Percentiles rank a stretch among this genome's conserved stretches.
Conservation (phyloP, 2,888 invertebrate species). For the Nudaria mundana region DNA sequence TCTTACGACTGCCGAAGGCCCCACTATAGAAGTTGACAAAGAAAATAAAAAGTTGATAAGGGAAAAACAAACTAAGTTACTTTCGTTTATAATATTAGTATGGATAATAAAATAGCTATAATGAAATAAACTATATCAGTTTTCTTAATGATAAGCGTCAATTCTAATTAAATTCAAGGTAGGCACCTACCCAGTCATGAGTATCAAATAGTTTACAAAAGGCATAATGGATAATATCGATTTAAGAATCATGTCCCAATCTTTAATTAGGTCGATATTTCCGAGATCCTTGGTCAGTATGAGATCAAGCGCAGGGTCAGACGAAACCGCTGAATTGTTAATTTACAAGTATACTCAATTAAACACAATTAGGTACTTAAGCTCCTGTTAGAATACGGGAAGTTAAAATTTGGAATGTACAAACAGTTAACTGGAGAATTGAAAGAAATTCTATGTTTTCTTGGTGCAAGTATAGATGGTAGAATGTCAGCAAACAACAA, state of each 20-base stretch:
- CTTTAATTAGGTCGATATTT: constrained; percentile 69
- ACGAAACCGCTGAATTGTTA: constrained; percentile 62
- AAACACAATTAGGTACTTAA: constrained; percentile 53
- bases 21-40: too few species aligned
- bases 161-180: too few species aligned
- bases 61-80: too few species aligned
- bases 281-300: constrained; percentile 39
- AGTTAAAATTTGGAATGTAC: constrained; percentile 17
- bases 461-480: not conserved
- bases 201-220: constrained; percentile 49
- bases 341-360: constrained; percentile 75
- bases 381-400: constrained; percentile 38
- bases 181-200: constrained; percentile 36
- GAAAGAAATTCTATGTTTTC: not conserved
- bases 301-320: constrained; percentile 72
- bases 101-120: too few species aligned
- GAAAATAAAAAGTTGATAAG: too few species aligned
- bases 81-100: too few species aligned
- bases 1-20: too few species aligned
- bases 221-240: constrained; percentile 56
- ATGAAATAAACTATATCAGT: too few species aligned
- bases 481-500: too few species aligned
- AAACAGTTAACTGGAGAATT: not conserved
- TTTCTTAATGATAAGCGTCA: too few species aligned
- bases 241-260: constrained; percentile 61